These are phyloP conservation scores for Gasterosteus nipponicus DNA, from an alignment of 2,113 vertebrate genomes.

Conservation along the genomic window DNA sequence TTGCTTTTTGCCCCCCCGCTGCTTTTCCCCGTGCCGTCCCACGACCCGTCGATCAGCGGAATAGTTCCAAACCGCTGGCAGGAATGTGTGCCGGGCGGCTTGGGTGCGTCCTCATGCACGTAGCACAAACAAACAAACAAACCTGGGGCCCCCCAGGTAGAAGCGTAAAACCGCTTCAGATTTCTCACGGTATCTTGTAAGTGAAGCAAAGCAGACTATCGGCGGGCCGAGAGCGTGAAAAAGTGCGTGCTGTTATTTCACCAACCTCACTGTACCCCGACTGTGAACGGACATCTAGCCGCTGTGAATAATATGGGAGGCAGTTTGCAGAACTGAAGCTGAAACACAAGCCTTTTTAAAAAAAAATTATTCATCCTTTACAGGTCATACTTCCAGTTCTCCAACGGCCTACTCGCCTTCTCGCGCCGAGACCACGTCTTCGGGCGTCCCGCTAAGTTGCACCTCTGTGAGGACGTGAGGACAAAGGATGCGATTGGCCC, in stretches of 20 bases:
- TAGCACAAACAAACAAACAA: background rate
- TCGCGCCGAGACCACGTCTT: slow-evolving; percentile 50
- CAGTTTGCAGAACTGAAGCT: background rate
- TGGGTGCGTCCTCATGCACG: background rate
- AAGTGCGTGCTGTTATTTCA: background rate
- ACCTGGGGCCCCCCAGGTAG: background rate
- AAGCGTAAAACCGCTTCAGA: background rate
- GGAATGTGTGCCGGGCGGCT: background rate
- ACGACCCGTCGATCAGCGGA: too few relatives aligned
- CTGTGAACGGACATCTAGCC: background rate
- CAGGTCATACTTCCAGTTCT: slow-evolving; percentile 76
- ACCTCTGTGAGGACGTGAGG: slow-evolving; percentile 67
- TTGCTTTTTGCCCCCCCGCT: too few relatives aligned
- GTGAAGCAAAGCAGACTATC: background rate
- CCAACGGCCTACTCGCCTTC: slow-evolving; percentile 82
- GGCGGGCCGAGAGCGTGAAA: background rate
- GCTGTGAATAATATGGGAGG: background rate
- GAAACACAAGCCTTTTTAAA: background rate
- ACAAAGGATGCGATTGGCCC: too few relatives aligned
- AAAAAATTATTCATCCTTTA: background rate
- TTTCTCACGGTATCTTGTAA: background rate
- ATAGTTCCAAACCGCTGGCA: background rate
- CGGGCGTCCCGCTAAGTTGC: slow-evolving; percentile 51
- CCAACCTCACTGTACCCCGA: background rate
- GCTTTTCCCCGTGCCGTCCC: too few relatives aligned